A percentile compares a stretch with the other conserved stretches of the same genome.
Evolutionary conservation across 1,140 invertebrate species (phyloP).

Genomic region (Dendroctonus ponderosae): DNA sequence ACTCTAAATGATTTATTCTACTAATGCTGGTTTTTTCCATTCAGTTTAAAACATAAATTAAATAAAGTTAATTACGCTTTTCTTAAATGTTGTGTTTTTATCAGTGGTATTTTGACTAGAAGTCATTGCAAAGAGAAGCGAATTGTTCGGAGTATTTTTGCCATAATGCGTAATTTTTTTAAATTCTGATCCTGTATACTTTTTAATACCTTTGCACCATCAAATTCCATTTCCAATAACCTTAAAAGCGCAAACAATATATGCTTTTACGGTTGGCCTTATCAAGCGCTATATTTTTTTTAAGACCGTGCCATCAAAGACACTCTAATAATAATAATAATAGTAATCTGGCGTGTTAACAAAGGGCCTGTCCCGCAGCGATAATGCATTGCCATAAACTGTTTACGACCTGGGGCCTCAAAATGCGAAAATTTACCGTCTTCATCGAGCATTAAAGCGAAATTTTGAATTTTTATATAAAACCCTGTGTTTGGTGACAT

Average conservation of each 20-base stretch:
- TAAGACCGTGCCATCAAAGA: not conserved
- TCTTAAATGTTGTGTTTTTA: no score
- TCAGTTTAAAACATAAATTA: no score
- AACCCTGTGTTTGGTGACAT: no score
- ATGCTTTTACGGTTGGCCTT: not conserved
- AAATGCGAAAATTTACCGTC: not conserved
- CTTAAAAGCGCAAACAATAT: not conserved
- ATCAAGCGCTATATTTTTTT: not conserved
- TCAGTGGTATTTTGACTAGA: no score
- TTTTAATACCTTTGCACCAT: not conserved
- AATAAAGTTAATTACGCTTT: no score
- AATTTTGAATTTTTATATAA: no score
- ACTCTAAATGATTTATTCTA: no score
- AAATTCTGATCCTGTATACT: not conserved
- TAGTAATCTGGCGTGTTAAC: not conserved
- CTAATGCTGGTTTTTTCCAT: no score
- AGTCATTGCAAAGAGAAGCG: no score
- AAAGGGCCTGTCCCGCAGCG: not conserved
- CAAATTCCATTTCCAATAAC: not conserved
- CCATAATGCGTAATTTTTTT: no score
- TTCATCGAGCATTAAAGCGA: no score
- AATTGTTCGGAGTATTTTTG: no score
- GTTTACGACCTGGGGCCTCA: not conserved
- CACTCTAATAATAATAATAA: not conserved
- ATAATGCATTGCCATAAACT: not conserved